A percentile compares a stretch with the other conserved stretches of the same genome.
Conservation (phyloP, 2,113 vertebrate species). For the Semnornis frantzii region DNA sequence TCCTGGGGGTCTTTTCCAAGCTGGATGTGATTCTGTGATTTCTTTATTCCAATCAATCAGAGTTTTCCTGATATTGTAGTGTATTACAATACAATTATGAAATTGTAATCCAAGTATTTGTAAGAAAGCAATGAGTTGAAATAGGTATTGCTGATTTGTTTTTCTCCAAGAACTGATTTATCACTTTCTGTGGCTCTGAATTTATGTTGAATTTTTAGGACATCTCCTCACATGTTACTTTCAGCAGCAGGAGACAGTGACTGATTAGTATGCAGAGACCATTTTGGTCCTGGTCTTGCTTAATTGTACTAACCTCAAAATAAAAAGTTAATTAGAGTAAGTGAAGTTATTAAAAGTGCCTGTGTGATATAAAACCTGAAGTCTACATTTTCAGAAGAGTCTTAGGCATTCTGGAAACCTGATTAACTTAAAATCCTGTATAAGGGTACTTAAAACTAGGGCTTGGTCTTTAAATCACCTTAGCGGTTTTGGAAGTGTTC, state of each 20-base stretch:
- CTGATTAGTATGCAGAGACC: slow-evolving; percentile 2
- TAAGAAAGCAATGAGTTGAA: not conserved
- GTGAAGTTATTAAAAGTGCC: slow-evolving; percentile 40
- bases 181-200: not conserved
- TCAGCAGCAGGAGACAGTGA: not conserved
- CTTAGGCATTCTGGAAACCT: slow-evolving; percentile 23
- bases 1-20: too few species aligned
- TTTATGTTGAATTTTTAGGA: slow-evolving; percentile 8
- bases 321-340: slow-evolving; percentile 53
- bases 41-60: not conserved
- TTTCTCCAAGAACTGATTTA: not conserved
- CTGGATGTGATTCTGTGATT: not conserved
- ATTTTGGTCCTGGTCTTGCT: not conserved
- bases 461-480: not conserved
- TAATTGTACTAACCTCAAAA: slow-evolving; percentile 32
- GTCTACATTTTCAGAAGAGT: not conserved
- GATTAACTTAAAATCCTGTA: slow-evolving; percentile 35
- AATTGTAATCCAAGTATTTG: not conserved
- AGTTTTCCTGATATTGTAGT: not conserved
- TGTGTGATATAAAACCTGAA: slow-evolving; percentile 27
- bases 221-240: not conserved
- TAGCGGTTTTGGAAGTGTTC: slow-evolving; percentile 8
- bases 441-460: slow-evolving; percentile 14
- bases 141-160: not conserved
- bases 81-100: too few species aligned